Evolutionary conservation across 2,797 vertebrate genomes (phyloP), one percentile per base, ranked within the genome.

Genomic region (Harpagifer antarcticus): DNA sequence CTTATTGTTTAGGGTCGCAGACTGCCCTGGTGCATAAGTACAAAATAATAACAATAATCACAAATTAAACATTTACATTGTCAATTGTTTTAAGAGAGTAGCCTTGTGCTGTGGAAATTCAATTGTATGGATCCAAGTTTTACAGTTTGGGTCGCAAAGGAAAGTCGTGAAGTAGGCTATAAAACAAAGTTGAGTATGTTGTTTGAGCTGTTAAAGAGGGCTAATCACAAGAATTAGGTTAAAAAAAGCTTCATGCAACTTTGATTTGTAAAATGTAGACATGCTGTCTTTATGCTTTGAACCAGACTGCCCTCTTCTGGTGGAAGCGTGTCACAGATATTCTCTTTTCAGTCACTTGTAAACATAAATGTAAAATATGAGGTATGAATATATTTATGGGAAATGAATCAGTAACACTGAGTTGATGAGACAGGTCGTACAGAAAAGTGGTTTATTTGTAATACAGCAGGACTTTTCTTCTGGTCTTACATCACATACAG

Each of bases 381-480:
- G 3, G n/a, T 47, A 11, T 50, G 19, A 8, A 37, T 42, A 0
- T 23, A 5, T 37, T 37, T 7, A 9, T 37, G 8, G 6, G 33
- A 72, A 58, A 37, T 48, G 23, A 11, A 60, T 52, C 3, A 80
- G 54, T 47, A 59, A 74, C 45, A 65, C 60, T 73, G 2, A 78
- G 56, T 3, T 69, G 43, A 83, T 49, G 57, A 84, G 56, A 85
- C 75, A 27, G 44, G 19, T 68, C 80, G 83, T 92, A 92, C 84
- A 88, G 88, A 93, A 94, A 94, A 90, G 67, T 75, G 47, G 72
- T 93, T 93, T 93, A 94, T 93, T 94, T 71, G 23, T 75, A 83
- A 91, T 86, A 91, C 85, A 91, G 85, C 81, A 87, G 85, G 74
- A 86, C 84, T 78, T 80, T 48, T 43, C 74, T 77, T 57, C 43